Evolutionary conservation across 2,888 invertebrate genomes (phyloP), one percentile per base, ranked within the genome.

Genomic region (Exephanes ischioxanthus): DNA sequence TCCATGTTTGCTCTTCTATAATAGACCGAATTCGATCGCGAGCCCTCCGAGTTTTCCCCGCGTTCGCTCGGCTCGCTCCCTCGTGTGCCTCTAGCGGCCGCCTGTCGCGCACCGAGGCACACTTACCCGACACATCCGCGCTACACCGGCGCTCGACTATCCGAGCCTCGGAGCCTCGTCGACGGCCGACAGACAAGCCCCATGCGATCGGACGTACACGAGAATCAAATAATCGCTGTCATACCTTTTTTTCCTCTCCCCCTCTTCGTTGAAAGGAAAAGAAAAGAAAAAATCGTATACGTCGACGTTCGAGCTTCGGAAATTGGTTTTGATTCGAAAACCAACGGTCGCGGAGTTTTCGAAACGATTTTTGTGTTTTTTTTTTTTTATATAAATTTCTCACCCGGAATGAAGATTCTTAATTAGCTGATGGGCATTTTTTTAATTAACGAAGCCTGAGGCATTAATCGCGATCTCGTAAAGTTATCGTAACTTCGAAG

Each of bases 21-120:
- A 93, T 94, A 93, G 91, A 93, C 93, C 89, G 89, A 92, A 93
- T 94, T 93, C 94, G 94, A 94, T 93, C 94, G 93, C 77, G 84
- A 86, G 89, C 89, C 89, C 86, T 88, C 86, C 77, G 77, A 80
- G 84, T 87, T 85, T 84, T 73, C 80, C 87, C 85, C 73, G 80
- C 87, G 83, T 81, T 85, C 85, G 78, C 67, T 48, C 73, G 75
- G 30, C 88, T 86, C 84, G 80, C 84, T 85, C 83, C 45, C 78
- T 80, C 83, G 61, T 78, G 53, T 55, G 45, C 33, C 30, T 80
- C 55, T 37, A 41, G 30, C 45, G 45, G 45, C 72, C 30, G 37
- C 11, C 33, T 51, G 7, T 63, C 71, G 58, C 58, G 58, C 22
- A 22, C 45, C 77, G 58, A 58, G 58, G 19, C 58, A 58, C 58